phyloP scores from a whole-genome alignment of 2,113 vertebrate species.

The Leptodactylus fuscus region DNA sequence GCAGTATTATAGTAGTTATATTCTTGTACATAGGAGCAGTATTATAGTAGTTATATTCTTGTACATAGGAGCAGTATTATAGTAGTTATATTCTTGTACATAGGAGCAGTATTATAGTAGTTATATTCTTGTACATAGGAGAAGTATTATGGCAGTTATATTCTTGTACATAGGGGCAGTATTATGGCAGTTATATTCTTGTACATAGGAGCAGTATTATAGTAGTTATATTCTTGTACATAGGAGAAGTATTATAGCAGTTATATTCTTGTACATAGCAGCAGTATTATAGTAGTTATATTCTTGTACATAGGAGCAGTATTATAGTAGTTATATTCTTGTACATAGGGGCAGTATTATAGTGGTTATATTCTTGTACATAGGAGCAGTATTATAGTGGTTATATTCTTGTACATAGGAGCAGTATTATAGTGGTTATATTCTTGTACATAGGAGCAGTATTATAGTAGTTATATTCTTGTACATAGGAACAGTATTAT shows the following conservation, averaged over 20 bases:
- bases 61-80: neutral
- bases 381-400: neutral
- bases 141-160: neutral
- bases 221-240: conserved; percentile 9
- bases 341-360: neutral
- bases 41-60: conserved; percentile 7
- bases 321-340: neutral
- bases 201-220: conserved; percentile 5
- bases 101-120: neutral
- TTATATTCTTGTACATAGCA: too few relatives aligned
- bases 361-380: neutral
- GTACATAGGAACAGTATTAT: conserved; percentile 3
- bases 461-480: conserved; percentile 8
- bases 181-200: conserved; percentile 11
- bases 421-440: too few relatives aligned
- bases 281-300: too few relatives aligned
- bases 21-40: neutral
- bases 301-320: too few relatives aligned
- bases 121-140: neutral
- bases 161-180: neutral
- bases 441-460: neutral
- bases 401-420: neutral
- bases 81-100: conserved; percentile 6
- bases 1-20: neutral
- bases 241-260: too few relatives aligned